Evolutionary conservation across 1,140 invertebrate genomes (phyloP), one percentile per base, ranked within the genome.

Genomic region (Aphaenogaster rudis): DNA sequence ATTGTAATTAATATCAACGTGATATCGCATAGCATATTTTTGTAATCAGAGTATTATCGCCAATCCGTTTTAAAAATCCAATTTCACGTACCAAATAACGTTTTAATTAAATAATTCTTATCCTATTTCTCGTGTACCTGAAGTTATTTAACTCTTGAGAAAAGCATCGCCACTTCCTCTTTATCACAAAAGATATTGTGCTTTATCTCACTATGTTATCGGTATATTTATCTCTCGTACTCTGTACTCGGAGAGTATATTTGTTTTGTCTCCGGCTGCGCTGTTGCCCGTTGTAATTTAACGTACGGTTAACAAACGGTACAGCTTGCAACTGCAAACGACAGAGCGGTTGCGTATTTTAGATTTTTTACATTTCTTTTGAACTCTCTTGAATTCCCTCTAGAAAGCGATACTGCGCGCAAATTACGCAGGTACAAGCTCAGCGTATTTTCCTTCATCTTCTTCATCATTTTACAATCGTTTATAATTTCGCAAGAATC

Each of bases 231-330:
- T 91, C 82, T 88, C 80, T 50, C 45, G 59, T 52, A 50, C 64
- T 45, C 84, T 88, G 82, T 81, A 63, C 80, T 74, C 59, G 42
- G 54, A 74, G 71, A 91, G 64, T 39, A 81, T 91, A 87, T 91
- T 91, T 91, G 74, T 76, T 91, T 91, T 91, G 87, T 91, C 89
- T 88, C 61, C 61, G 74, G 78, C 64, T 77, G 86, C 57, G 54
- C 72, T 74, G 66, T 88, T 79, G 74, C 76, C 15, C 52, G 77
- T 72, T 66, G 21, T 33, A 52, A 36, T 77, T 66, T 59, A 67
- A 13, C 39, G 21, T n/a, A 79, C 39, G 17, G 54, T 61, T 67
- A 72, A 74, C 28, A 59, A 81, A 82, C 36, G 28, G 9, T 57
- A 64, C 7, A 48, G 50, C 17, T 21, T 45, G 39, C 67, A 48